Base-by-base conservation (phyloP, 1,140 invertebrate species). In the Cydia strobilella region DNA sequence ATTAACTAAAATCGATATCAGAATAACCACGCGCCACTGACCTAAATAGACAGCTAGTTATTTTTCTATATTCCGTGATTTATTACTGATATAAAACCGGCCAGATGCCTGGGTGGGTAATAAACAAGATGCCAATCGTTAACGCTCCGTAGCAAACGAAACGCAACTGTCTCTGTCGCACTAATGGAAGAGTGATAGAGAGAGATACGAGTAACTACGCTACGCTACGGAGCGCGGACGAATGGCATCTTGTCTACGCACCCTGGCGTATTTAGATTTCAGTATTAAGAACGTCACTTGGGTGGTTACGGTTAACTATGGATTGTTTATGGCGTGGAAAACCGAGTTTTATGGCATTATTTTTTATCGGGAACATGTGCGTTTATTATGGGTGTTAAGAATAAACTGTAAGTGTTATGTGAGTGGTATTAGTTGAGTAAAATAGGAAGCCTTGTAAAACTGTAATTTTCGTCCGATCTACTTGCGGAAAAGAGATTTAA, bases 31-130 rank as follows among this genome's bases (percentile, higher is more conserved):
- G 31, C 65, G 15, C 42, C 9, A 18, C 65, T 69, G 65, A 69
- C 65, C 65, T 35, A 69, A 69, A 69, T 69, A 31, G 65, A 69
- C 27, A 66, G 63, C 23, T 65, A 35, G 63, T 65, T 69, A 69
- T 69, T 69, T 69, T 69, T 69, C 65, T 69, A 39, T 69, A 39
- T 42, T 42, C 31, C 23, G 65, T 69, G 65, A 69, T 69, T 69
- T 69, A 69, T 69, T 69, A 39, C 65, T 15, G n/a, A 35, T 69
- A 69, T 69, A 69, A 69, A 69, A 69, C 65, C 18, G 15, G 31
- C 65, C 65, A 69, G 65, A 69, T 69, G 65, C 31, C 65, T 35
- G 27, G 54, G 31, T 31, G 4, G 5, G 31, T 31, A 31, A 5
- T 31, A 31, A 5, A 31, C 31, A 31, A 31, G 31, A 6, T 31